Percentiles rank a stretch among this genome's conserved stretches.
Conservation (phyloP, 2,888 invertebrate species). For the Melanargia galathea region DNA sequence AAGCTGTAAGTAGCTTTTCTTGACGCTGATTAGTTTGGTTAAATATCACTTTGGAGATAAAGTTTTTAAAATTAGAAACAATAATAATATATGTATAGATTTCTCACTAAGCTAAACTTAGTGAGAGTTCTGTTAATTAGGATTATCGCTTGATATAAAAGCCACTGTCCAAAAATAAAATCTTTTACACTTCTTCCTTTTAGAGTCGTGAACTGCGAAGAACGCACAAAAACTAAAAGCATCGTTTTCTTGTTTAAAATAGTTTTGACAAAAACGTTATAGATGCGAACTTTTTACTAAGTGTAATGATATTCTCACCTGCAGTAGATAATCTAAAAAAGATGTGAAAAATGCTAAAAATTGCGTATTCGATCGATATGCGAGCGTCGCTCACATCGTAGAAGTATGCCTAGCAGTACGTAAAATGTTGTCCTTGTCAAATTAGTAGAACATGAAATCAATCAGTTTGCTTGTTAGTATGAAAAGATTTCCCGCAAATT, state of each 20-base stretch:
- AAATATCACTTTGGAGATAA: too few species aligned
- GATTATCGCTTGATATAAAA: slow-evolving; percentile 4
- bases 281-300: not conserved
- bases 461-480: too few species aligned
- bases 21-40: too few species aligned
- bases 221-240: slow-evolving; percentile 19
- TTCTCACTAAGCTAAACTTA: not conserved
- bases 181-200: slow-evolving; percentile 27
- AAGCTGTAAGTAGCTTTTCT: too few species aligned
- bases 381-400: too few species aligned
- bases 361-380: too few species aligned
- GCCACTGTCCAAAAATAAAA: slow-evolving; percentile 17
- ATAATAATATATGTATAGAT: not conserved
- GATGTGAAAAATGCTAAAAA: not conserved
- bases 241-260: slow-evolving; percentile 26
- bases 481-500: too few species aligned
- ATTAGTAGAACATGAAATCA: too few species aligned
- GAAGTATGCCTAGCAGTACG: too few species aligned
- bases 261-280: slow-evolving; percentile 19
- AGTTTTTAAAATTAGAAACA: too few species aligned
- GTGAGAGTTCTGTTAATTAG: not conserved
- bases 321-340: not conserved
- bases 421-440: too few species aligned
- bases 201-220: not conserved
- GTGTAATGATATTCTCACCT: not conserved